These are phyloP conservation scores for Malthinus seriepunctatus DNA, from an alignment of 2,888 invertebrate species.

Conservation along the genomic window DNA sequence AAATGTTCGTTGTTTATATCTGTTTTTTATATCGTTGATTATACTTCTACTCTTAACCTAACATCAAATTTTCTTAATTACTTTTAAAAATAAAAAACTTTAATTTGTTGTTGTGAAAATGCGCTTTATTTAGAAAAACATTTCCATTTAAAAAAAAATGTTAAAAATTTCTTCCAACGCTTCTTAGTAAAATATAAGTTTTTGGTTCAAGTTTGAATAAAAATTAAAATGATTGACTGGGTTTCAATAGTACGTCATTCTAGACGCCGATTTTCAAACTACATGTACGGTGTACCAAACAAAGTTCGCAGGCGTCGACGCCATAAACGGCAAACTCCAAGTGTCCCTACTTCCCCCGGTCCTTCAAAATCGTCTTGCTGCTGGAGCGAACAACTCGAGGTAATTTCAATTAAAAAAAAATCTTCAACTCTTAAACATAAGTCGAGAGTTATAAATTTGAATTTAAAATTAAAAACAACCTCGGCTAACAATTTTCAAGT, in stretches of 20 bases:
- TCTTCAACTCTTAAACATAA: too few relatives aligned
- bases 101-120: conserved; percentile 8
- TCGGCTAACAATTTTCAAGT: too few relatives aligned
- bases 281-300: conserved; percentile 67
- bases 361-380: conserved; percentile 50
- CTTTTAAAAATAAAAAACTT: neutral
- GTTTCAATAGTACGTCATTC: conserved; percentile 76
- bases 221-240: conserved; percentile 70
- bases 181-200: too few relatives aligned
- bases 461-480: too few relatives aligned
- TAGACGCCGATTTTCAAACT: conserved; percentile 70
- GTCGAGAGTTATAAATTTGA: too few relatives aligned
- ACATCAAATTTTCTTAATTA: too few relatives aligned
- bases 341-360: conserved; percentile 15
- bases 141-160: too few relatives aligned
- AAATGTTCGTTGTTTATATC: conserved; percentile 16
- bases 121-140: too few relatives aligned
- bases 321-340: conserved; percentile 30
- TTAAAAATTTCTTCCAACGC: too few relatives aligned
- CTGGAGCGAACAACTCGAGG: conserved; percentile 51
- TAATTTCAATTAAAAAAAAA: conserved; percentile 27
- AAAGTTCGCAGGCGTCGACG: conserved; percentile 66
- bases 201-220: neutral
- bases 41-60: too few relatives aligned
- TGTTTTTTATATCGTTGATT: neutral